A percentile compares a stretch with the other conserved stretches of the same genome.
phyloP scores from a whole-genome alignment of 2,888 invertebrate genomes.

The Heliconius charithonia region DNA sequence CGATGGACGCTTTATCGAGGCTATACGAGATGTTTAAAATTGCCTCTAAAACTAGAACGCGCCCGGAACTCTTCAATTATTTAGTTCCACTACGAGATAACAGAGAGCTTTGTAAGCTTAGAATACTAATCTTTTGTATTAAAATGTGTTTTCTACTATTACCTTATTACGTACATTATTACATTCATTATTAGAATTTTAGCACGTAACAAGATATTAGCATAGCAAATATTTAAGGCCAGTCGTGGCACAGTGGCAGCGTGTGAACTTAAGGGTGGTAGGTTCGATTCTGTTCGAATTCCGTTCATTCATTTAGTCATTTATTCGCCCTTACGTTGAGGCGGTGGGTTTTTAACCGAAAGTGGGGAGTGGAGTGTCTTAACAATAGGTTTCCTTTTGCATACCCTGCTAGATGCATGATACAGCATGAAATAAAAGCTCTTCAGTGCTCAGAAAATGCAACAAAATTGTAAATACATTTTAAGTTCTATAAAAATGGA shows the following conservation, averaged over 20 bases:
- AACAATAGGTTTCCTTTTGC: too few species aligned
- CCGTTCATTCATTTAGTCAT: too few species aligned
- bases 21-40: slow-evolving; percentile 55
- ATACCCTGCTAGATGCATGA: too few species aligned
- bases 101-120: slow-evolving; percentile 23
- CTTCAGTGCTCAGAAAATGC: not conserved
- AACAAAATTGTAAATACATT: not conserved
- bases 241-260: too few species aligned
- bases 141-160: not conserved
- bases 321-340: too few species aligned
- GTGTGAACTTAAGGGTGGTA: too few species aligned
- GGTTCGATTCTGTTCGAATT: too few species aligned
- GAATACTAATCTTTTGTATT: slow-evolving; percentile 27
- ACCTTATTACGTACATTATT: not conserved
- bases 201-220: too few species aligned
- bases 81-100: slow-evolving; percentile 49
- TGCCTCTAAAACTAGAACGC: slow-evolving; percentile 59
- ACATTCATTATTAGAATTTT: too few species aligned
- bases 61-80: slow-evolving; percentile 63
- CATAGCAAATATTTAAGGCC: not conserved
- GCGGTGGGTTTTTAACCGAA: too few species aligned
- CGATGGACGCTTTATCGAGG: slow-evolving; percentile 31
- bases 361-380: too few species aligned
- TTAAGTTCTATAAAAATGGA: not conserved
- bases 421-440: not conserved